Evolutionary conservation across 2,888 invertebrate genomes (phyloP), one percentile per base, ranked within the genome.

Genomic region (Heterodera filipjevi): DNA sequence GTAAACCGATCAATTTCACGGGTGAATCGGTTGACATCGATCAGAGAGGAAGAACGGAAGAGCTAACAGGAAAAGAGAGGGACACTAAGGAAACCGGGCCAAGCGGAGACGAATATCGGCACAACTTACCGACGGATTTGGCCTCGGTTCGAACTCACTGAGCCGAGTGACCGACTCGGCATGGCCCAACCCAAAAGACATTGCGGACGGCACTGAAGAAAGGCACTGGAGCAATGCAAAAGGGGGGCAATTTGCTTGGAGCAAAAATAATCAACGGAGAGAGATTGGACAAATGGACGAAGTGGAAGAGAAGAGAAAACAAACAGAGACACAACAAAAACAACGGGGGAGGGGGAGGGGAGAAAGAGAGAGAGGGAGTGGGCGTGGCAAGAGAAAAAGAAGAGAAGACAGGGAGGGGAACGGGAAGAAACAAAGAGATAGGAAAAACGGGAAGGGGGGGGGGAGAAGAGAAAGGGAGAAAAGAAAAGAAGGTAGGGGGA

Each of bases 161-260:
- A 75, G 46, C 30, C 68, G 66, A 22, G 75, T 32, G 30, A 75
- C 66, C 32, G 75, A 75, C 30, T 53, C 66, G 44, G 75, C 46
- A 33, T 66, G 75, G 12, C 68, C 68, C 68, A 68, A 35, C 27
- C 59, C 59, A 2, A 59, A 59, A 35, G 68, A 32, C 68, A 68
- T 68, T 5, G 66, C 66, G 2, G 16, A 66, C 16, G 59, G 59
- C 59, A 59, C 59, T 59, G 5, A 27, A 22, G 10, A n/a, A 59
- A 12, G 8, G 27, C 27, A n/a, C n/a, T 10, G 27, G 49, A 30
- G 59, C 59, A 59, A 59, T 59, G 27, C 27, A 14, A 49, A 14
- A 49, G 14, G 16, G 49, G 19, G 19, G 8, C n/a, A n/a, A n/a
- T n/a, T n/a, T 19, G 49, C 19, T 44, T 49, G 59, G 22, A 27